Evolutionary conservation across 2,797 vertebrate genomes (phyloP).

Genomic region (Girardinus metallicus): DNA sequence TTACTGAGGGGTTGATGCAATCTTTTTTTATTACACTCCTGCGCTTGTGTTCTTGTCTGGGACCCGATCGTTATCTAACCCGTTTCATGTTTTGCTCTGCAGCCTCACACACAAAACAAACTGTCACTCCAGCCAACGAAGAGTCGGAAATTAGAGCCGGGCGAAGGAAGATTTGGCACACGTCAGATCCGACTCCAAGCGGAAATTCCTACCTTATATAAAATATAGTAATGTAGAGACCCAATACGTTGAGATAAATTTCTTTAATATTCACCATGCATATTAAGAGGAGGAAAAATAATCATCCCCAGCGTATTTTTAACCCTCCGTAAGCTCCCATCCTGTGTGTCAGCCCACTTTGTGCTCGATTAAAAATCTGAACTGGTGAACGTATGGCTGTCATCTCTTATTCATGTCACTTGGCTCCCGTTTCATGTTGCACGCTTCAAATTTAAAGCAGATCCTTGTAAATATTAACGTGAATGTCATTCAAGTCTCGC

Average conservation of each 20-base stretch:
- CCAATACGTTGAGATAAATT: constrained; percentile 25
- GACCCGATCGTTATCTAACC: constrained; percentile 27
- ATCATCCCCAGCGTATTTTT: constrained; percentile 17
- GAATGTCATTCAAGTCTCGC: constrained; percentile 32
- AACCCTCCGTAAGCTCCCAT: constrained; percentile 19
- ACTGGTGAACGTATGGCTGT: constrained; percentile 14
- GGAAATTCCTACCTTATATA: constrained; percentile 28
- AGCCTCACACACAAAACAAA: constrained; percentile 3
- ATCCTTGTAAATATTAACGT: constrained; percentile 24
- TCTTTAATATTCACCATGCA: constrained; percentile 22
- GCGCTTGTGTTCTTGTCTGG: constrained; percentile 21
- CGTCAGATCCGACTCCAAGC: constrained; percentile 25
- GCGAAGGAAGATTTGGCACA: constrained; percentile 13
- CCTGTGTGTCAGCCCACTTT: constrained; percentile 16
- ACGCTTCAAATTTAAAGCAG: constrained; percentile 9
- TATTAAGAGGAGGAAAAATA: constrained; percentile 4
- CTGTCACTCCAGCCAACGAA: constrained; percentile 1
- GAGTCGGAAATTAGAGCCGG: constrained; percentile 41
- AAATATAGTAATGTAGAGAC: constrained; percentile 18
- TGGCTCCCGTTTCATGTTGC: constrained; percentile 18
- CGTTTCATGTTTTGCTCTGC: constrained; percentile 11
- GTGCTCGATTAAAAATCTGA: constrained; percentile 30
- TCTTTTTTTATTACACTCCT: constrained; percentile 10
- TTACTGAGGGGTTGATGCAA: constrained; percentile 14
- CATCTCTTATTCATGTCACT: constrained; percentile 24